Evolutionary conservation across 2,113 vertebrate genomes (phyloP), one percentile per base, ranked within the genome.

Genomic region (Stictonetta naevosa): DNA sequence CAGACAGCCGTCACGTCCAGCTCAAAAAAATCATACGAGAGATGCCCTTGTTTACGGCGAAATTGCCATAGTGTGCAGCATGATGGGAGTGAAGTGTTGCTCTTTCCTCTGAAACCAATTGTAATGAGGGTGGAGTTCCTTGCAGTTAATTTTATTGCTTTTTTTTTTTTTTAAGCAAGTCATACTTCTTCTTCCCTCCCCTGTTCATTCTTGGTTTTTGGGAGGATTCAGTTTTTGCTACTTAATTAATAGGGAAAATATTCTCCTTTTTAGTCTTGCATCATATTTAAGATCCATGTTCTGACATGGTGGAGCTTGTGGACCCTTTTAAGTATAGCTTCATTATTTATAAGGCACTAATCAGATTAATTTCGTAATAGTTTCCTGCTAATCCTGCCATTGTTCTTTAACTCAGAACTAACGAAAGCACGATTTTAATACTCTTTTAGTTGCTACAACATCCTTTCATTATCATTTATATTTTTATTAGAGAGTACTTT

Each of bases 331-430:
- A 98, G 95, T 91, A 26, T 58, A 38, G 97, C 93, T 96, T 94
- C 93, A 68, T 76, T 97, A 95, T 98, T 98, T 97, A 97, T 96
- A 95, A 91, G 94, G 96, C 95, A 97, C 93, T 98, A 97, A 97
- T 96, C 81, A 90, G 94, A 96, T 98, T 96, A 94, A 96, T 97
- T 98, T 97, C 91, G 93, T 96, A 97, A 67, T 95, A 91, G 96
- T 94, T 96, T 96, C 95, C 92, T 93, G 89, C 80, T 96, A 96
- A 97, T 97, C 94, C 94, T 96, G 67, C 96, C 93, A 97, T 96
- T 97, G 97, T 98, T 97, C 96, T 94, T 95, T 95, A 95, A 88
- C 81, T 92, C 50, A 86, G 75, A 97, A 93, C 96, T 88, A 97
- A 96, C 73, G 40, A 94, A 94, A 95, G 91, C 79, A 83, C 72